These are phyloP conservation scores for Calliphora vicina DNA, from an alignment of 1,140 invertebrate species.

Conservation along the genomic window DNA sequence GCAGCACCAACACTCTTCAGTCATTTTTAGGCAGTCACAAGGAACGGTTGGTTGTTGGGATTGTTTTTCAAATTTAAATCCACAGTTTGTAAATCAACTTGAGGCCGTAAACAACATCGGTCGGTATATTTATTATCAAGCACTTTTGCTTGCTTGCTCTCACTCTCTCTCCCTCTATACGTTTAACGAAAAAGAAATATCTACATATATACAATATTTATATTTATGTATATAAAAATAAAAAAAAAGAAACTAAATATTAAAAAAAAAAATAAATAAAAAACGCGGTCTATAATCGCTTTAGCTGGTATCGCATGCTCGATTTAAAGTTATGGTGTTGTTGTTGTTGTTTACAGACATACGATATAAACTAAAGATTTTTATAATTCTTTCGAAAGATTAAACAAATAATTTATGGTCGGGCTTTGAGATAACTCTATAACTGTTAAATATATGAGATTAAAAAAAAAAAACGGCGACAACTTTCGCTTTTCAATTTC, in stretches of 20 bases:
- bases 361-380: no score
- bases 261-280: background rate
- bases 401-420: background rate
- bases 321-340: background rate
- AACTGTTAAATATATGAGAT: no score
- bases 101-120: conserved; percentile 15
- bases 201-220: no score
- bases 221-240: background rate
- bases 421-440: background rate
- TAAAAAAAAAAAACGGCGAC: background rate
- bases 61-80: background rate
- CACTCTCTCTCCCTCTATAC: no score
- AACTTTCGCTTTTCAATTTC: background rate
- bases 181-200: no score
- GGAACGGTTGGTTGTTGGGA: conserved; percentile 23
- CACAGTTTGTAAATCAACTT: conserved; percentile 5
- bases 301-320: background rate
- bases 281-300: conserved; percentile 4
- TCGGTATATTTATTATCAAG: background rate
- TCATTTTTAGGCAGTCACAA: conserved; percentile 22
- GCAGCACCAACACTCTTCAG: conserved; percentile 9
- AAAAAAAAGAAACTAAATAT: background rate
- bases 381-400: no score
- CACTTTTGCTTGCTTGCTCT: background rate
- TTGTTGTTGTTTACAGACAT: no score